Conservation (phyloP, 2,113 vertebrate species). For the Vidua macroura region DNA sequence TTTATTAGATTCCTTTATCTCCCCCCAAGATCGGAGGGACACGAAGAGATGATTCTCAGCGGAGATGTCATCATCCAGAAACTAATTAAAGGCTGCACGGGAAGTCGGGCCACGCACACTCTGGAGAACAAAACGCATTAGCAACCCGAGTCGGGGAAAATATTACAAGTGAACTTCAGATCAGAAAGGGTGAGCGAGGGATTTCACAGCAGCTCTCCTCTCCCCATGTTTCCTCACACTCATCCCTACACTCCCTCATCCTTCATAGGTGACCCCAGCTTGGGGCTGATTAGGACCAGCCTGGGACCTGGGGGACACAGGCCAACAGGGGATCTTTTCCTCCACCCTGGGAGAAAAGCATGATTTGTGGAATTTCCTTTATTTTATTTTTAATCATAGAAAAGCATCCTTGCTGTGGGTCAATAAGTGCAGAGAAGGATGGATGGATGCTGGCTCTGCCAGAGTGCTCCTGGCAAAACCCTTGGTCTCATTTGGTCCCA, state of each 20-base stretch:
- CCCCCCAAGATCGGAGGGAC: constrained; percentile 70
- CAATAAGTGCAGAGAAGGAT: neutral
- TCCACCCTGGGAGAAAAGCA: neutral
- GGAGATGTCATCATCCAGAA: constrained; percentile 78
- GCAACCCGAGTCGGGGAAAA: constrained; percentile 61
- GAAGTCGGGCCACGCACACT: constrained; percentile 70
- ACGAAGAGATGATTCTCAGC: constrained; percentile 65
- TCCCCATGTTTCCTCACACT: neutral
- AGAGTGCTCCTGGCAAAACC: neutral
- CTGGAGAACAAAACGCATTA: constrained; percentile 75
- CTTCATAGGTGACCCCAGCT: neutral
- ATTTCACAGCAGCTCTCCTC: constrained; percentile 61
- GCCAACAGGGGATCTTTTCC: neutral
- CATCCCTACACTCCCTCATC: fast-evolving
- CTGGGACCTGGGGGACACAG: neutral
- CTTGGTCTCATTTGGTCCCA: neutral
- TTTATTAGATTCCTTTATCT: constrained; percentile 81
- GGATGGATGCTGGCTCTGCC: neutral
- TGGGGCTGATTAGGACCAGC: neutral
- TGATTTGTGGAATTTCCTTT: neutral
- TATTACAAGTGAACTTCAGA: constrained; percentile 75
- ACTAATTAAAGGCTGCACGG: constrained; percentile 79
- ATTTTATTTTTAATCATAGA: neutral
- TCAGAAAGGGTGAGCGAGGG: constrained; percentile 66
- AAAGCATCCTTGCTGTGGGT: neutral